phyloP scores from a whole-genome alignment of 2,888 invertebrate species.

The Heteromyza rotundicornis region DNA sequence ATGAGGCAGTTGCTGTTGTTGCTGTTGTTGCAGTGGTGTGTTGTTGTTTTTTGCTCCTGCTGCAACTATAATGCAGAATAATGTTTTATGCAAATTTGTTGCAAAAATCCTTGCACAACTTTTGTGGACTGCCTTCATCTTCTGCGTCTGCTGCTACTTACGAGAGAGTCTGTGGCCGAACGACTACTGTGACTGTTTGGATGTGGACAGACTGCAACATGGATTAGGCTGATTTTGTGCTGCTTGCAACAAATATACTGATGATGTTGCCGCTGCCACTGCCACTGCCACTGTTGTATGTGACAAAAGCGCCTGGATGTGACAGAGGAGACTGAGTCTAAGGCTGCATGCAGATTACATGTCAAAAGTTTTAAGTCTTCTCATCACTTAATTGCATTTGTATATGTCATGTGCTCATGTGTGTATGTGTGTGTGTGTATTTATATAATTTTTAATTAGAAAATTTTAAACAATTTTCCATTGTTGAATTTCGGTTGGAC shows the following conservation, averaged over 20 bases:
- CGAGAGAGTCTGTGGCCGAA: background rate
- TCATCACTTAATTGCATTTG: constrained; percentile 33
- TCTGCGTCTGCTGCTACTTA: background rate
- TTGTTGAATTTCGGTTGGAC: no score
- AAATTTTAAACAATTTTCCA: no score
- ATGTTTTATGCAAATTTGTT: constrained; percentile 4
- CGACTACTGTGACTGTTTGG: background rate
- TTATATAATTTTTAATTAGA: constrained; percentile 33
- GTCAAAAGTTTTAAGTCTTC: constrained; percentile 34
- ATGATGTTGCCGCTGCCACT: background rate
- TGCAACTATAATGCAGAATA: constrained; percentile 2
- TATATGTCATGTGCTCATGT: background rate
- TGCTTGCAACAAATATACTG: background rate
- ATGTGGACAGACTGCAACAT: background rate
- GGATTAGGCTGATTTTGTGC: constrained; percentile 2
- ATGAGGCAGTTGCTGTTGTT: background rate
- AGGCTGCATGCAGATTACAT: constrained; percentile 26
- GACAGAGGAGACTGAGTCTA: background rate
- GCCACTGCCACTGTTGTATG: constrained; percentile 6
- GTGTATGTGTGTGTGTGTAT: constrained; percentile 1
- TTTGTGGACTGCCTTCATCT: background rate
- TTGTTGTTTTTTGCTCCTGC: no score
- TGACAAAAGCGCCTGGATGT: background rate
- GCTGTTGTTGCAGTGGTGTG: background rate
- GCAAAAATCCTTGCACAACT: no score